phyloP scores from a whole-genome alignment of 2,888 invertebrate genomes.

The Gymnocheta viridis region DNA sequence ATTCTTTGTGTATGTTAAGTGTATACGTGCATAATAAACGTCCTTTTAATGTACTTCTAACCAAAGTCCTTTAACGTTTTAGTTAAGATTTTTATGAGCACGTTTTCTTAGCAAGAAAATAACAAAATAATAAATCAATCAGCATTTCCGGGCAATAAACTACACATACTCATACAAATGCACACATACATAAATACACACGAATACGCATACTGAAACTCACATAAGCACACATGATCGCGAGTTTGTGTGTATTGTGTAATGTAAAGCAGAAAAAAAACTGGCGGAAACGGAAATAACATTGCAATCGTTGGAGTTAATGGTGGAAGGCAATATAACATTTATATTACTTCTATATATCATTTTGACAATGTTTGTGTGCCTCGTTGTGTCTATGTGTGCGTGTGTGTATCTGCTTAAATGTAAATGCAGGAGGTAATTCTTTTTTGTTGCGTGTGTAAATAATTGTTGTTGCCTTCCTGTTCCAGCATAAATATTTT shows the following conservation, averaged over 20 bases:
- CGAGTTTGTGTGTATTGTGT: not conserved
- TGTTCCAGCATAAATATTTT: conserved; percentile 17
- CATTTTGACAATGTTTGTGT: conserved; percentile 27
- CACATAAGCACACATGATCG: not conserved
- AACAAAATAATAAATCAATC: conserved; percentile 58
- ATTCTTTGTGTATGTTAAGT: not conserved
- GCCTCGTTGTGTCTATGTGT: no score
- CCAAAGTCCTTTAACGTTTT: not conserved
- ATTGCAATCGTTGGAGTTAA: conserved; percentile 34
- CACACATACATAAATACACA: not conserved
- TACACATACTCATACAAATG: not conserved
- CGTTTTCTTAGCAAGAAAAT: conserved; percentile 34
- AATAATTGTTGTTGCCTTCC: not conserved
- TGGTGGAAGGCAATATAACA: conserved; percentile 43
- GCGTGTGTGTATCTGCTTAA: not conserved
- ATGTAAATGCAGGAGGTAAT: not conserved
- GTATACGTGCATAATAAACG: not conserved
- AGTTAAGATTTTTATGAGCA: conserved; percentile 27
- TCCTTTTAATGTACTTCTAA: not conserved
- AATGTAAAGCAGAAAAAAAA: not conserved
- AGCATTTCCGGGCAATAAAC: conserved; percentile 47
- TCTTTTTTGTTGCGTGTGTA: not conserved
- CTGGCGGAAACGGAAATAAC: conserved; percentile 56
- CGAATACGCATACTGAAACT: not conserved
- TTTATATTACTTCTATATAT: conserved; percentile 31